A percentile compares a stretch with the other conserved stretches of the same genome.
Evolutionary conservation across 1,140 invertebrate genomes (phyloP).

Genomic region (Penaeus chinensis): DNA sequence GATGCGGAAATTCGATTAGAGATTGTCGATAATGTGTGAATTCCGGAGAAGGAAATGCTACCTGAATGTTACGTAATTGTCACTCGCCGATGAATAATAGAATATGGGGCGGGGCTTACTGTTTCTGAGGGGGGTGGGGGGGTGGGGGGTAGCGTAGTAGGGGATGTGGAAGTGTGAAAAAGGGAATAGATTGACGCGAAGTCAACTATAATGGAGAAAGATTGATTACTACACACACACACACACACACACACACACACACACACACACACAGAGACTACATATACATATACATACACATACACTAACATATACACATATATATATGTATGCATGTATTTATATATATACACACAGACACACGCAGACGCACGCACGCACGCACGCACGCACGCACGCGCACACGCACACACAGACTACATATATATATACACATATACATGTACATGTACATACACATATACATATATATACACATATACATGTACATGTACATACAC

Average conservation of each 20-base stretch:
- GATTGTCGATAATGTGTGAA: too few relatives aligned
- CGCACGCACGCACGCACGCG: background rate
- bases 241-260: background rate
- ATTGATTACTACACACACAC: too few relatives aligned
- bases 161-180: conserved; percentile 1
- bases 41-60: too few relatives aligned
- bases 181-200: background rate
- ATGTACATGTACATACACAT: background rate
- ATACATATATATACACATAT: background rate
- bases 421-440: background rate
- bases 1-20: too few relatives aligned
- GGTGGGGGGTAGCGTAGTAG: background rate
- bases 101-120: background rate
- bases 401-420: background rate
- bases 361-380: background rate
- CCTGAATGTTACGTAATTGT: too few relatives aligned
- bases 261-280: background rate
- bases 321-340: background rate
- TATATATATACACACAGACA: background rate
- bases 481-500: background rate
- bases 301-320: background rate
- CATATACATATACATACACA: background rate
- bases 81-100: too few relatives aligned
- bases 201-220: too few relatives aligned
- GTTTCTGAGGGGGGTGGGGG: background rate